Evolutionary conservation across 2,888 invertebrate genomes (phyloP).

Genomic region (Dasysyrphus albostriatus): DNA sequence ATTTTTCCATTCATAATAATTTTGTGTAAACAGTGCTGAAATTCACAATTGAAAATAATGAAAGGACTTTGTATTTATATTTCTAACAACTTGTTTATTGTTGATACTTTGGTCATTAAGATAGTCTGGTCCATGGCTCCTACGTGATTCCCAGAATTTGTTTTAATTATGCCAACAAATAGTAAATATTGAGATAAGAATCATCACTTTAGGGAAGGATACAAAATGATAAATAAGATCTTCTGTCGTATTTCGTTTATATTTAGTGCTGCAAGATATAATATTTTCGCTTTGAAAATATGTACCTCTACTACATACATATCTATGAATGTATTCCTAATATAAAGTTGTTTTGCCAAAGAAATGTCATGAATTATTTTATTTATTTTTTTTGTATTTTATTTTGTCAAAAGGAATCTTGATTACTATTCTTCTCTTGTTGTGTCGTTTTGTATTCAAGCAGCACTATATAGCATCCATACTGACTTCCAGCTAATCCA

Average conservation of each 20-base stretch:
- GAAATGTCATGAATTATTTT: conserved; percentile 25
- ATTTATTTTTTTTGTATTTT: neutral
- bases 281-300: neutral
- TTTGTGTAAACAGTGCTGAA: too few species aligned
- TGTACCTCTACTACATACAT: neutral
- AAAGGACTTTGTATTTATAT: too few species aligned
- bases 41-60: too few species aligned
- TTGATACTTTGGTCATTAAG: neutral
- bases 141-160: neutral
- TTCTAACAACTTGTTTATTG: neutral
- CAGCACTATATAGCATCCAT: neutral
- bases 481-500: conserved; percentile 38
- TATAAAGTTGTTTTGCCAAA: conserved; percentile 23
- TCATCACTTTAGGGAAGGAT: neutral
- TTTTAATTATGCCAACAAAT: conserved; percentile 12
- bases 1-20: too few species aligned
- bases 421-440: conserved; percentile 28
- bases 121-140: neutral
- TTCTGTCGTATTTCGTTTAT: neutral
- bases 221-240: neutral
- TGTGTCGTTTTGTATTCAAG: conserved; percentile 35
- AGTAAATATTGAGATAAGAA: conserved; percentile 12
- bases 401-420: conserved; percentile 23
- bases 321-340: neutral
- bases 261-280: neutral